These are phyloP conservation scores for Strigamia maritima DNA, from an alignment of 2,888 invertebrate genomes.

Conservation along the genomic window DNA sequence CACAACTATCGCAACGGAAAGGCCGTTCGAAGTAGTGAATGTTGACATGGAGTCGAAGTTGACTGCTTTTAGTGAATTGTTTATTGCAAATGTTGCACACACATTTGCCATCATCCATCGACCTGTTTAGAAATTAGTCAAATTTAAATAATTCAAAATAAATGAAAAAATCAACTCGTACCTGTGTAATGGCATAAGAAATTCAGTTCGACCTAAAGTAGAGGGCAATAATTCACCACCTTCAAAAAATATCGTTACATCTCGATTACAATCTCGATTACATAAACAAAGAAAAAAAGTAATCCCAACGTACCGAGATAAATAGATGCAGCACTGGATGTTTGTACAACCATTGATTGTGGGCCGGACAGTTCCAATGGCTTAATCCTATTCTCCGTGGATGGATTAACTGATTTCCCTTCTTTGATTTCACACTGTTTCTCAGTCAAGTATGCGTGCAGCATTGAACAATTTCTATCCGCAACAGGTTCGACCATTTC, in stretches of 20 bases:
- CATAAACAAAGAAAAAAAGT: neutral
- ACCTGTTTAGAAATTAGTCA: conserved; percentile 18
- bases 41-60: conserved; percentile 85
- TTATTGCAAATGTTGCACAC: conserved; percentile 85
- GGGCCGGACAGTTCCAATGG: neutral
- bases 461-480: conserved; percentile 51
- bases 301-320: neutral
- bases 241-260: neutral
- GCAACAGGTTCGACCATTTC: neutral
- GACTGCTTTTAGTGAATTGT: conserved; percentile 85
- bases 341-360: neutral
- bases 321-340: neutral
- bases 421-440: conserved; percentile 57
- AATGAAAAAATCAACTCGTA: neutral
- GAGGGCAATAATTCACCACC: neutral
- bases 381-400: conserved; percentile 48
- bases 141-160: neutral
- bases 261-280: no score
- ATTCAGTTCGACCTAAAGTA: neutral
- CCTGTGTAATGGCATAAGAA: conserved; percentile 19
- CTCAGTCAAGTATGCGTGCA: conserved; percentile 70
- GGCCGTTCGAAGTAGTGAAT: conserved; percentile 93
- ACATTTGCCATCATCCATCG: conserved; percentile 53
- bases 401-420: conserved; percentile 67
- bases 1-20: conserved; percentile 86